Evolutionary conservation across 2,888 invertebrate genomes (phyloP), one percentile per base, ranked within the genome.

Genomic region (Drosophila ochracea): DNA sequence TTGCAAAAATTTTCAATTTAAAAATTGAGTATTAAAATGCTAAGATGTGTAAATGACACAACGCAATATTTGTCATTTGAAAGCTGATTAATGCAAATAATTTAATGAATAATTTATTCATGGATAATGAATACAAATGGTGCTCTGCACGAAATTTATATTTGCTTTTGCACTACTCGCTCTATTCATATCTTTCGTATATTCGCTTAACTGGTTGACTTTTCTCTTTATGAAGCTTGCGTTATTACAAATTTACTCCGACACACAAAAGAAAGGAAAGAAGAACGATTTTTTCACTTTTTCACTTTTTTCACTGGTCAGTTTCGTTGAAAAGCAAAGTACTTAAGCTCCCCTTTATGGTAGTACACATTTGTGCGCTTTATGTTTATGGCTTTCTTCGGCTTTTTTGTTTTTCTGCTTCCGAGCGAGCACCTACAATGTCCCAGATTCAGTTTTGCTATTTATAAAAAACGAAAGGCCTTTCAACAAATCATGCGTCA

Each of bases 401-500:
- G 19, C 59, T 33, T 37, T 50, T 35, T 39, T 49, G 39, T 59
- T 30, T 61, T 37, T 35, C 31, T 35, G 10, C 13, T 33, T 49
- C 19, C 19, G n/a, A 41, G 33, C 21, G 25, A 41, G 33, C 67
- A 63, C 76, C 86, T 70, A 74, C 74, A 73, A 59, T 73, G 83
- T 80, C 68, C 74, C 77, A 86, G 72, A 73, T 86, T 78, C 63
- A 52, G 58, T 69, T 47, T 73, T 64, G 75, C 73, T 76, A 83
- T 77, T 85, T 84, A 67, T 82, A 73, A 71, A 73, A 87, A 82
- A 66, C 62, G 67, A 82, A 77, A 76, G 84, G 78, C 89, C 76
- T 89, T 89, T 89, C 78, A 76, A 89, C 89, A 87, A 84, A 86
- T 86, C 85, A 86, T 87, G 88, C 90, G 88, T 86, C 85, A 87